These are phyloP conservation scores for Sycophila texana DNA, from an alignment of 2,888 invertebrate species.

Conservation along the genomic window DNA sequence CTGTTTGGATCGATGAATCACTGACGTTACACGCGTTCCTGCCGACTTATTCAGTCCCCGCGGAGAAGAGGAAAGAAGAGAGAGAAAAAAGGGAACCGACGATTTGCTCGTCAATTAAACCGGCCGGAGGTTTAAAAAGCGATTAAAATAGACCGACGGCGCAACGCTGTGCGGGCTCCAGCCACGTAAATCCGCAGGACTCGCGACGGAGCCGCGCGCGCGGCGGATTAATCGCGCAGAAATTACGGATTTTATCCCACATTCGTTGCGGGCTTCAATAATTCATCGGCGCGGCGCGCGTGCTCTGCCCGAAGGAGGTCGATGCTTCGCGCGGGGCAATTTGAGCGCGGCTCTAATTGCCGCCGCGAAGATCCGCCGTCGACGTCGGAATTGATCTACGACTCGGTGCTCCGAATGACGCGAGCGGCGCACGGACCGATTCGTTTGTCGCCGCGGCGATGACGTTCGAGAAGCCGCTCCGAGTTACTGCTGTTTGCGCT, in stretches of 20 bases:
- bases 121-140: slow-evolving; percentile 18
- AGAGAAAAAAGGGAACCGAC: neutral
- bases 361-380: neutral
- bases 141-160: slow-evolving; percentile 32
- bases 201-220: neutral
- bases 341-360: slow-evolving; percentile 39
- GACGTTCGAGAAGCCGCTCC: too few relatives aligned
- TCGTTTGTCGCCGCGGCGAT: neutral
- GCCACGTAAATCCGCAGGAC: neutral
- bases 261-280: slow-evolving; percentile 35
- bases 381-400: slow-evolving; percentile 33
- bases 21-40: slow-evolving; percentile 18
- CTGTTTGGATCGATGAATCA: slow-evolving; percentile 37
- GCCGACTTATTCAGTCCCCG: slow-evolving; percentile 45
- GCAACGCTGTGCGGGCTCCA: neutral
- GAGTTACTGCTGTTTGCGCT: too few relatives aligned
- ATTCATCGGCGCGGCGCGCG: slow-evolving; percentile 39
- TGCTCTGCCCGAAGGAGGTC: slow-evolving; percentile 23
- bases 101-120: slow-evolving; percentile 46
- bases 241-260: slow-evolving; percentile 26
- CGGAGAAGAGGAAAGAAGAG: slow-evolving; percentile 19
- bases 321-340: slow-evolving; percentile 13
- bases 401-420: neutral
- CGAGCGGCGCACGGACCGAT: neutral
- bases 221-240: neutral